Evolutionary conservation across 2,888 invertebrate species (phyloP), one percentile per base, ranked within the genome.

Genomic region (Arrhopalites spinosus): DNA sequence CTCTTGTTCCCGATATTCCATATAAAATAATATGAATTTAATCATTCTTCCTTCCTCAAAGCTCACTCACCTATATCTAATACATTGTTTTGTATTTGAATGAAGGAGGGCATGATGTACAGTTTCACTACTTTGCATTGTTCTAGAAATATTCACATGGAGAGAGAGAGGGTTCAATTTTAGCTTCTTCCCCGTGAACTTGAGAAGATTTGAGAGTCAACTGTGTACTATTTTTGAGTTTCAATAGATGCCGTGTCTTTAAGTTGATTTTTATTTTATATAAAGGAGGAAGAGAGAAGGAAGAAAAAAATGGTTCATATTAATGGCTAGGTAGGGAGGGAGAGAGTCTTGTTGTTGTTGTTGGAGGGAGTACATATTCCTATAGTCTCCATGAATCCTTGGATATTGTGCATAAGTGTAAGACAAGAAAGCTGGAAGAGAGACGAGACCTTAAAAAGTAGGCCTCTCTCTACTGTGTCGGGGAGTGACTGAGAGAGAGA

Each of bases 1-100:
- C 72, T n/a, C 63, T n/a, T 71, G 71, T 72, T 61, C 59, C 72
- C 72, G 72, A 72, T 72, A 72, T 63, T 72, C 63, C 27, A 13
- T 47, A 23, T 20, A 7, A 27, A 63, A 17, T 27, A 20, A n/a
- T n/a, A n/a, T n/a, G n/a, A 63, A 23, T 30, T 7, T 23, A n/a
- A 20, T 56, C 56, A 5, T 23, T 29, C 63, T 29, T 30, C 25
- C 67, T 36, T 67, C 67, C 67, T 43, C 64, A n/a, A n/a, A n/a
- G n/a, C n/a, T n/a, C n/a, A n/a, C n/a, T 8, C 63, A 23, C 23
- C 63, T 23, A 63, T 29, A 8, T 53, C n/a, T 53, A 20, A 53
- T 53, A 53, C 20, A 53, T 53, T 53, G 13, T 8, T 53, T 20
- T 53, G 53, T 53, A 5, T 53, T 2, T 2, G 59, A 11, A 36